phyloP scores from a whole-genome alignment of 1,140 invertebrate species.

The Caerostris extrusa region DNA sequence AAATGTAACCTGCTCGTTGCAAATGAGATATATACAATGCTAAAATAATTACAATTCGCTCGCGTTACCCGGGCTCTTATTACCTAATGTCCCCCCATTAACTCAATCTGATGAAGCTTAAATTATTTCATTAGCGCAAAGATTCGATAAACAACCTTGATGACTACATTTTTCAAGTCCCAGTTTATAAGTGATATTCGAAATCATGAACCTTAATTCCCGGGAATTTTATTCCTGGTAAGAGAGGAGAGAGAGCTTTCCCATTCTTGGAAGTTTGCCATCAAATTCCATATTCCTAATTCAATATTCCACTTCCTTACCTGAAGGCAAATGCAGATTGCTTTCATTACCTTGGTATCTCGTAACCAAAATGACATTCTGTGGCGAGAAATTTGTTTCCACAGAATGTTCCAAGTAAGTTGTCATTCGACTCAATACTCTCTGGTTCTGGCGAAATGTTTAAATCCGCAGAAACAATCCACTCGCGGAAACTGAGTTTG shows the following conservation, averaged over 20 bases:
- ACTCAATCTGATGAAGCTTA: slow-evolving; percentile 61
- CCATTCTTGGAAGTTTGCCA: slow-evolving; percentile 28
- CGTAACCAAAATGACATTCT: slow-evolving; percentile 71
- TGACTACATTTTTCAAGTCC: slow-evolving; percentile 39
- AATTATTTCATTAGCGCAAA: slow-evolving; percentile 60
- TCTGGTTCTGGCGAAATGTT: not conserved
- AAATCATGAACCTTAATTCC: slow-evolving; percentile 3
- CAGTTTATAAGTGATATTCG: not conserved
- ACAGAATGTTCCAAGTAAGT: slow-evolving; percentile 36
- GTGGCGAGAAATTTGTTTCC: not conserved
- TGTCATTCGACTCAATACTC: slow-evolving; percentile 31
- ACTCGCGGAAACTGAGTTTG: slow-evolving; percentile 68
- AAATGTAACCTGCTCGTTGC: slow-evolving; percentile 8
- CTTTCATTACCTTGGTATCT: slow-evolving; percentile 65
- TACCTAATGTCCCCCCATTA: slow-evolving; percentile 49
- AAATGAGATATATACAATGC: slow-evolving; percentile 26
- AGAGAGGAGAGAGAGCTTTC: not conserved
- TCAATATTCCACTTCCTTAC: slow-evolving; percentile 27
- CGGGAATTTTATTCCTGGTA: not conserved
- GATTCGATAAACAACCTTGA: slow-evolving; percentile 54
- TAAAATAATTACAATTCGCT: slow-evolving; percentile 16
- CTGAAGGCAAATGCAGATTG: not conserved
- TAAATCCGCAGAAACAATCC: slow-evolving; percentile 69
- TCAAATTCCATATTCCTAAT: slow-evolving; percentile 47
- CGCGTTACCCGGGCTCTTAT: not conserved